A percentile compares a stretch with the other conserved stretches of the same genome.
phyloP scores from a whole-genome alignment of 2,888 invertebrate genomes.

The Lingula anatina region DNA sequence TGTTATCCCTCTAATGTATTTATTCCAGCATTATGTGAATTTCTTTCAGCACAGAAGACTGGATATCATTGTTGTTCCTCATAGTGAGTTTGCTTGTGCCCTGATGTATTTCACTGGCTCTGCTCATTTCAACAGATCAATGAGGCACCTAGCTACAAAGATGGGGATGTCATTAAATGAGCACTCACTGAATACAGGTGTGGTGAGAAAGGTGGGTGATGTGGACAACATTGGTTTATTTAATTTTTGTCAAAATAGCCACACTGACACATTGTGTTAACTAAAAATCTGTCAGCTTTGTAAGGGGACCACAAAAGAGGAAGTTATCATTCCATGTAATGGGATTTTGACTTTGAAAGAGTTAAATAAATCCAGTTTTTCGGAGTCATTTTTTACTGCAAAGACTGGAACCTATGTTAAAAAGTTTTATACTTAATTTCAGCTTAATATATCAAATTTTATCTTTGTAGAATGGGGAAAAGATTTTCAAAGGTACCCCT shows the following conservation, averaged over 20 bases:
- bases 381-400: too few species aligned
- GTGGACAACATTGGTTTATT: not conserved
- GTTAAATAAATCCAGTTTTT: too few species aligned
- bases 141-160: slow-evolving; percentile 53
- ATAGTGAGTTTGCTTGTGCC: slow-evolving; percentile 54
- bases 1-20: too few species aligned
- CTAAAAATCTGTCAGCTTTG: not conserved
- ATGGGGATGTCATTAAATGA: slow-evolving; percentile 56
- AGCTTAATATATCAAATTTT: too few species aligned
- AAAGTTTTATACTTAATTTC: too few species aligned
- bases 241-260: not conserved
- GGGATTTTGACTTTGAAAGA: too few species aligned
- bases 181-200: slow-evolving; percentile 51
- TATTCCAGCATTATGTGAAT: too few species aligned
- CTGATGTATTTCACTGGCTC: slow-evolving; percentile 57
- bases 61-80: slow-evolving; percentile 55
- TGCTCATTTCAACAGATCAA: slow-evolving; percentile 56
- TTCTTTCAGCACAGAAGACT: slow-evolving; percentile 50
- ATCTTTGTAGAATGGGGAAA: slow-evolving; percentile 46
- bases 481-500: slow-evolving; percentile 46
- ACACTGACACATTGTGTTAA: not conserved
- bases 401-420: too few species aligned
- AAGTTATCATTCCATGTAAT: not conserved
- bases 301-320: not conserved
- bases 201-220: slow-evolving; percentile 56